A percentile compares a stretch with the other conserved stretches of the same genome.
These are phyloP conservation scores for Cheilosia vulpina DNA, from an alignment of 2,888 invertebrate species.

Conservation along the genomic window DNA sequence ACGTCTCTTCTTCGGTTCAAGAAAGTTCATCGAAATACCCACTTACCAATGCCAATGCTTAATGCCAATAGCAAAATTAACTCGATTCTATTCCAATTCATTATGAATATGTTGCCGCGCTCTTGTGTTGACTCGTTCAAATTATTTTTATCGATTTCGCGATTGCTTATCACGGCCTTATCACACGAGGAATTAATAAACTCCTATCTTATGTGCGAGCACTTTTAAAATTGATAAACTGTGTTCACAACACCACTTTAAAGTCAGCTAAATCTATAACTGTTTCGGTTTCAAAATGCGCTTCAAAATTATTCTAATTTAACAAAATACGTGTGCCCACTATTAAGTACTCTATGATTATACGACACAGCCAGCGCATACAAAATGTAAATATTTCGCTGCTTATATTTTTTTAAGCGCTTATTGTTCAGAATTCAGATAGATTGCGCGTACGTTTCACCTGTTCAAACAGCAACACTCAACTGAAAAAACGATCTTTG, in stretches of 20 bases:
- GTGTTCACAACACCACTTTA: background rate
- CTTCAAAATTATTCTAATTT: background rate
- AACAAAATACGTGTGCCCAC: conserved; percentile 13
- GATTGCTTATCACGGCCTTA: conserved; percentile 57
- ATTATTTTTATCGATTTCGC: conserved; percentile 51
- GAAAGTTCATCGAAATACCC: background rate
- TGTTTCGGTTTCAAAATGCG: background rate
- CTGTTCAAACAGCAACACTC: conserved; percentile 42
- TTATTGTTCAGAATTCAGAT: conserved; percentile 21
- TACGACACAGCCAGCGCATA: conserved; percentile 12
- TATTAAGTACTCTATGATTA: background rate
- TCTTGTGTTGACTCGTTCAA: conserved; percentile 1
- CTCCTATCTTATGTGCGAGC: background rate
- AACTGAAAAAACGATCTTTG: conserved; percentile 69
- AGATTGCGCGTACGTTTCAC: conserved; percentile 40
- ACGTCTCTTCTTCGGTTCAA: background rate
- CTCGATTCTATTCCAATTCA: conserved; percentile 52
- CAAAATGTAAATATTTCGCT: background rate
- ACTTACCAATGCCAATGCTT: conserved; percentile 61
- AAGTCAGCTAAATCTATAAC: background rate
- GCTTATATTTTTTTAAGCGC: conserved; percentile 2
- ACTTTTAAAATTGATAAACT: conserved; percentile 11
- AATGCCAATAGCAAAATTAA: conserved; percentile 55
- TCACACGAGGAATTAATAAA: conserved; percentile 53
- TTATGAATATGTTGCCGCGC: conserved; percentile 30